Evolutionary conservation across 2,888 invertebrate species (phyloP), one percentile per base, ranked within the genome.

Genomic region (Metallyticus violacea): DNA sequence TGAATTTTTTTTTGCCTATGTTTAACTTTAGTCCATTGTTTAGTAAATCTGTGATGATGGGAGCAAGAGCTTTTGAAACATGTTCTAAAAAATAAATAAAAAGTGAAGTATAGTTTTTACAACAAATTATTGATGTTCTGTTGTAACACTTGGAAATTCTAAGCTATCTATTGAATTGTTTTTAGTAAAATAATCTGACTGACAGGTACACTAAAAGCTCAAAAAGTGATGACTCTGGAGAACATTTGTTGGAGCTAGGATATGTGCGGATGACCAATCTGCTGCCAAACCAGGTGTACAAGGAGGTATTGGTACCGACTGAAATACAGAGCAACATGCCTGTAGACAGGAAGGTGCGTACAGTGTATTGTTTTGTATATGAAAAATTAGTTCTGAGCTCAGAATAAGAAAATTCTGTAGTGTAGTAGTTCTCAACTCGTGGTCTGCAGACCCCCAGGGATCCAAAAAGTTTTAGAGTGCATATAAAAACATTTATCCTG

Each of bases 181-280:
- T 62, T 62, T 62, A 62, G n/a, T n/a, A 15, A 15, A 62, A 62
- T 0, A 9, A 15, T 62, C 15, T 15, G 4, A 62, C 22, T 22
- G 90, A 90, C 86, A 96, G 96, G 90, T 98, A 99, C 91, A 99
- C 98, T 0, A 99, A 99, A 91, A 97, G 98, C 85, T 98, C 98
- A 0, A 96, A 98, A 89, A 98, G 97, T 87, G 99, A 99, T 90
- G 99, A 99, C 92, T 98, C 99, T 0, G 98, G 99, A 81, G 99
- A 99, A 90, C 99, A 99, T 94, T 94, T 99, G 88, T 93, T 99
- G 85, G 99, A 99, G 91, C 93, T 99, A 81, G 99, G 99, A 3
- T 99, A 98, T 91, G 96, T 99, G 78, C 95, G 98, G 82, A 98
- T 99, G 94, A 97, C 97, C 30, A 99, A 99, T 92, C 93, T 99